Evolutionary conservation across 1,140 invertebrate genomes (phyloP).

Genomic region (Protaetia brevitarsis): DNA sequence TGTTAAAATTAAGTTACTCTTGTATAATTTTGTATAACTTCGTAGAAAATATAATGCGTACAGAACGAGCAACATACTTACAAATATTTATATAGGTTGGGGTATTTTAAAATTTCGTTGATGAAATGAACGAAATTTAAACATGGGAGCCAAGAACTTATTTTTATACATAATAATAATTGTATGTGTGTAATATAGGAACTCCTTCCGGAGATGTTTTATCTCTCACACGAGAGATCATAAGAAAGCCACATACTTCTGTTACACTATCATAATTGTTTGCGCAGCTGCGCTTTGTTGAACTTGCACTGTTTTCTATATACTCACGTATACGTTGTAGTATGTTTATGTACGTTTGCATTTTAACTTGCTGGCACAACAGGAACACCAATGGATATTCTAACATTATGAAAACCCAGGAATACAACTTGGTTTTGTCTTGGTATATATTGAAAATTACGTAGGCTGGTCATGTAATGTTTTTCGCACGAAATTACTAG

Average conservation of each 20-base stretch:
- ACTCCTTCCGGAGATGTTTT: background rate
- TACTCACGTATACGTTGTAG: slow-evolving; percentile 8
- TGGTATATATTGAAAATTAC: no score
- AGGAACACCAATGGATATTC: background rate
- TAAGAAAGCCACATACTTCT: background rate
- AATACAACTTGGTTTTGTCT: slow-evolving; percentile 7
- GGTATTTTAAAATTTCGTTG: background rate
- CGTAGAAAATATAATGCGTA: no score
- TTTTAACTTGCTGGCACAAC: background rate
- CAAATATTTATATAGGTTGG: background rate
- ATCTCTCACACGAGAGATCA: background rate
- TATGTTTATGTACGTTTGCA: background rate
- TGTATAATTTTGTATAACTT: no score
- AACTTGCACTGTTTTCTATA: slow-evolving; percentile 11
- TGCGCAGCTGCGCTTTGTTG: background rate
- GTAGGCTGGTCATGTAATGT: no score
- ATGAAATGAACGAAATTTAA: background rate
- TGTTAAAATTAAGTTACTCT: no score
- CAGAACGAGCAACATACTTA: no score
- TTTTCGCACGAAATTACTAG: no score
- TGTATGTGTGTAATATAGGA: background rate
- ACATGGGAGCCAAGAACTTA: background rate
- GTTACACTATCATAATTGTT: background rate
- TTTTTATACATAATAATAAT: background rate
- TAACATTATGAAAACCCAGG: background rate